Conservation (phyloP, 2,888 invertebrate species). For the Troides oblongomaculatus region DNA sequence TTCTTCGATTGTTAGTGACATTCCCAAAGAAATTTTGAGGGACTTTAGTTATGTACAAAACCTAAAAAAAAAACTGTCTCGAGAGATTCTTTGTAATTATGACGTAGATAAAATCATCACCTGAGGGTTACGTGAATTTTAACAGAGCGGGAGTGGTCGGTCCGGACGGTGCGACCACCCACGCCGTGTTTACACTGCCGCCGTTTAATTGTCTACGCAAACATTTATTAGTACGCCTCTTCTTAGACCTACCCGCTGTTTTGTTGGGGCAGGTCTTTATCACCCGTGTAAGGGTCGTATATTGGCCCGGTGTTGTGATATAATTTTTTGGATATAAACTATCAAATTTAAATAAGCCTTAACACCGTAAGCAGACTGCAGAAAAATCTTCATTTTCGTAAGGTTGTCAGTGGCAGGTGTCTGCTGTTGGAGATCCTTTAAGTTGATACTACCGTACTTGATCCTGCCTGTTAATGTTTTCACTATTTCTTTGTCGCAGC, state of each 20-base stretch:
- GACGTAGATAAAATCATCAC: constrained; percentile 33
- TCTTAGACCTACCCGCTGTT: constrained; percentile 37
- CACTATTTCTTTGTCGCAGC: too few relatives aligned
- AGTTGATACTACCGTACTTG: too few relatives aligned
- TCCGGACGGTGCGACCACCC: constrained; percentile 57
- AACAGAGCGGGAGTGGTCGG: constrained; percentile 38
- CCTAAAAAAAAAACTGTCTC: constrained; percentile 8
- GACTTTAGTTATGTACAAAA: too few relatives aligned
- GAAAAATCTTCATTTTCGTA: too few relatives aligned
- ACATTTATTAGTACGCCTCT: constrained; percentile 60
- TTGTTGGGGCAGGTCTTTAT: constrained; percentile 47
- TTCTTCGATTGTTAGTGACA: too few relatives aligned
- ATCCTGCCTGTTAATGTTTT: too few relatives aligned
- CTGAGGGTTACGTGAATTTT: constrained; percentile 51
- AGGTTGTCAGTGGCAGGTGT: too few relatives aligned
- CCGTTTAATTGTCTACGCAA: constrained; percentile 71
- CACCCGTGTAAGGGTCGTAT: constrained; percentile 33
- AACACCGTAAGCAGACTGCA: neutral
- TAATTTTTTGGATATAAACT: neutral
- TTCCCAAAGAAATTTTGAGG: too few relatives aligned
- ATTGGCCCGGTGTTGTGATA: constrained; percentile 17
- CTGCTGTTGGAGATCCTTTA: too few relatives aligned
- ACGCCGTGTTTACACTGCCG: constrained; percentile 59
- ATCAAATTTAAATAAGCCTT: neutral
- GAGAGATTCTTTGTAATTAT: constrained; percentile 29